Base-by-base conservation (phyloP, 2,888 invertebrate species). In the Microlaimidae sp. region DNA sequence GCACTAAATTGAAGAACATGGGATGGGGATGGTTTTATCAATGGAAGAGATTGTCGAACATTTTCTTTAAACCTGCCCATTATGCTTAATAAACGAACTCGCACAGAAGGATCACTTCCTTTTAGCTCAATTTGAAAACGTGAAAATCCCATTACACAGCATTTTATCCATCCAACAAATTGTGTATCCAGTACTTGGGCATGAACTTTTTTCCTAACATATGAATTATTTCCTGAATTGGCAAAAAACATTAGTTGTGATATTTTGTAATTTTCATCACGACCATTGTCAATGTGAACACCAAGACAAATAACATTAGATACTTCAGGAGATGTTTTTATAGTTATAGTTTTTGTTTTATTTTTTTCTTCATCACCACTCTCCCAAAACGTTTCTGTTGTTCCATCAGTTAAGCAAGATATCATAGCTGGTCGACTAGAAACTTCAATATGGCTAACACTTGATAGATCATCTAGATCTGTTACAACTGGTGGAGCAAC, bases 301-400 rank as follows among this genome's bases (percentile, higher is more conserved):
- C 85, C 84, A 19, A 93, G 74, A 60, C 85, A 77, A 58, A 78
- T 78, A 0, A 85, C 82, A 52, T 78, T 76, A 42, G 80, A 77
- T 55, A 79, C 77, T 56, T 80, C 77, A 58, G 78, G 71, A 60
- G 79, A 80, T 1, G n/a, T 13, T 19, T 19, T 27, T 53, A 84
- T 75, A 52, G 82, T 84, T 27, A 89, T 78, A 64, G 81, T 81
- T 73, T 92, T 90, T 25, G 85, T 82, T 70, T 88, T 87, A 70
- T 88, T 89, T 54, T 76, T 70, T 73, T 95, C 93, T 67, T 93
- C 93, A 65, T 93, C 93, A 0, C 90, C 92, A 38, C 90, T 90
- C 74, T 95, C 95, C 95, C 95, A 95, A 74, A 95, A 95, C 0
- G 95, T 95, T 71, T 95, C 95, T 0, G 92, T 90, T 3, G 88